These are phyloP conservation scores for Cirrhinus mrigala DNA, from an alignment of 2,797 vertebrate species.

Conservation along the genomic window DNA sequence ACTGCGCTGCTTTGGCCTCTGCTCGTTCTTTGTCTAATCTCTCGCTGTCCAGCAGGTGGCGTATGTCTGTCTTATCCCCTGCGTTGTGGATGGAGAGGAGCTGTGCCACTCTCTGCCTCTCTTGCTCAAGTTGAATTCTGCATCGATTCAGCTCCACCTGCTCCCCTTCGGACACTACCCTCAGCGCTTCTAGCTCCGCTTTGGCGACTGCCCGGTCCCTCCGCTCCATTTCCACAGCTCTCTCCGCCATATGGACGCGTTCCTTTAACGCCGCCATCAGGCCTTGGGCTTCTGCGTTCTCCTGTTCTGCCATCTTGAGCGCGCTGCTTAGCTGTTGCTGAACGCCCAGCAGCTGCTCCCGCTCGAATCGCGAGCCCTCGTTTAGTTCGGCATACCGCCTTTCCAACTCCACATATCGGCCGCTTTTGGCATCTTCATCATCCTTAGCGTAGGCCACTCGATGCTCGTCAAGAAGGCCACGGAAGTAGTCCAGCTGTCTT, in stretches of 20 bases:
- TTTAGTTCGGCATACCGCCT: constrained; percentile 86
- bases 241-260: constrained; percentile 85
- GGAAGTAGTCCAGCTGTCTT: constrained; percentile 86
- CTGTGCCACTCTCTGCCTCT: constrained; percentile 84
- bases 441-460: constrained; percentile 82
- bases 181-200: constrained; percentile 81
- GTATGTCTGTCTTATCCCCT: constrained; percentile 84
- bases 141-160: constrained; percentile 82
- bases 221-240: constrained; percentile 84
- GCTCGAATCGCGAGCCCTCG: constrained; percentile 84
- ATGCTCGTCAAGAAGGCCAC: constrained; percentile 86
- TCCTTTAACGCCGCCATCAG: constrained; percentile 87
- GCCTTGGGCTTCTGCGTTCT: constrained; percentile 88
- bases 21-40: constrained; percentile 85
- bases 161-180: constrained; percentile 78
- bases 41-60: constrained; percentile 84
- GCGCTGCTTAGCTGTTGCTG: constrained; percentile 90
- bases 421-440: constrained; percentile 86
- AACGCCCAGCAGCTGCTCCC: constrained; percentile 88
- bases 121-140: constrained; percentile 84
- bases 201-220: constrained; percentile 78
- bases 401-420: constrained; percentile 86
- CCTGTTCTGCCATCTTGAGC: constrained; percentile 89
- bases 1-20: constrained; percentile 76
- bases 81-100: constrained; percentile 85